phyloP scores from a whole-genome alignment of 2,888 invertebrate genomes.

The Drosophila mulleri region DNA sequence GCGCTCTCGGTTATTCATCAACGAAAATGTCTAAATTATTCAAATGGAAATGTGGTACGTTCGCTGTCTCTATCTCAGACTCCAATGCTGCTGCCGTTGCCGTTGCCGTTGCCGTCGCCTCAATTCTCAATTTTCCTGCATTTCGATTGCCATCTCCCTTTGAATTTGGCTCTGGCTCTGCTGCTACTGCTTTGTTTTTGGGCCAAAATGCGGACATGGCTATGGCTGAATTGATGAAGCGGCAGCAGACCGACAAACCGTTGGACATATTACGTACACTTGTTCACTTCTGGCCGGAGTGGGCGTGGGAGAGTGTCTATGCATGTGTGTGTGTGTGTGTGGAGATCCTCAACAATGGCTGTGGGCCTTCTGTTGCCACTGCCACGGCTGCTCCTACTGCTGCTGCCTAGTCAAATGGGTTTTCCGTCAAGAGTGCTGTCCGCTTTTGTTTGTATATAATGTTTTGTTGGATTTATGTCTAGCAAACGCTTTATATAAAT shows the following conservation, averaged over 20 bases:
- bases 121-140: conserved; percentile 18
- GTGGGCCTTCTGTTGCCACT: conserved; percentile 26
- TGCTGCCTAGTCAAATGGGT: conserved; percentile 50
- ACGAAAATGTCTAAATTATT: conserved; percentile 82
- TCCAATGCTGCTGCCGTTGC: conserved; percentile 39
- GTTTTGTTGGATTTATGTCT: conserved; percentile 68
- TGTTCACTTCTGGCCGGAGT: conserved; percentile 1
- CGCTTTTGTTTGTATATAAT: conserved; percentile 59
- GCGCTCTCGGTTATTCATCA: conserved; percentile 81
- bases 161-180: conserved; percentile 25
- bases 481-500: conserved; percentile 63
- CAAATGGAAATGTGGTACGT: conserved; percentile 80
- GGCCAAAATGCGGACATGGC: conserved; percentile 62
- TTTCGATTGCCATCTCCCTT: conserved; percentile 16
- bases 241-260: conserved; percentile 75
- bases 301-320: background rate
- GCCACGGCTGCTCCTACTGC: background rate
- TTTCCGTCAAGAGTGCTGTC: conserved; percentile 50
- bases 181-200: conserved; percentile 51
- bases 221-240: conserved; percentile 74
- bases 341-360: conserved; percentile 32
- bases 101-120: conserved; percentile 43
- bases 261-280: conserved; percentile 62
- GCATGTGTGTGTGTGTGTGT: background rate
- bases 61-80: conserved; percentile 19